These are phyloP conservation scores for Amyelois transitella DNA, from an alignment of 1,140 invertebrate genomes.

Conservation along the genomic window DNA sequence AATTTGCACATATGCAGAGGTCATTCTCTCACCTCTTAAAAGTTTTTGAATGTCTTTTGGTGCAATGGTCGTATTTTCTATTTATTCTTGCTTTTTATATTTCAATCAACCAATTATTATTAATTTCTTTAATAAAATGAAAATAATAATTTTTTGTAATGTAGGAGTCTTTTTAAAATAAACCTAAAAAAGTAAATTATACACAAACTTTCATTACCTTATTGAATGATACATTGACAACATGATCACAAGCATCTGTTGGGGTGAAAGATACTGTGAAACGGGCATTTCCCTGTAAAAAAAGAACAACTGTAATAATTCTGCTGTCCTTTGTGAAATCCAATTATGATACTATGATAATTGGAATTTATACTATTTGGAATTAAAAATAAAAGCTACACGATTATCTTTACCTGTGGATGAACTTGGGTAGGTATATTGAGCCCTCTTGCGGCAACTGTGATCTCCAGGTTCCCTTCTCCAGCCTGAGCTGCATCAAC, in stretches of 20 bases:
- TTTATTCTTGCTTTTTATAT: too few relatives aligned
- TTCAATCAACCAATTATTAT: too few relatives aligned
- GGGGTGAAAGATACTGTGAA: constrained; percentile 98
- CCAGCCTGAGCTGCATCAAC: constrained; percentile 97
- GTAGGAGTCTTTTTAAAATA: too few relatives aligned
- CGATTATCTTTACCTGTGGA: constrained; percentile 83
- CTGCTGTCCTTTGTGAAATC: too few relatives aligned
- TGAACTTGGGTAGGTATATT: constrained; percentile 99
- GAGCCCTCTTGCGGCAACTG: constrained; percentile 93
- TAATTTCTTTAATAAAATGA: too few relatives aligned
- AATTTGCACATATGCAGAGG: too few relatives aligned
- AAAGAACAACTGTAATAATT: constrained; percentile 7
- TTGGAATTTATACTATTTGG: too few relatives aligned
- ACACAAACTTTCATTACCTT: constrained; percentile 75
- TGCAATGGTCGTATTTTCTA: too few relatives aligned
- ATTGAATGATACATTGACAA: constrained; percentile 98
- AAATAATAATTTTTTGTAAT: too few relatives aligned
- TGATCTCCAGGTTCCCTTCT: constrained; percentile 98
- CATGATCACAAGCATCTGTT: constrained; percentile 93
- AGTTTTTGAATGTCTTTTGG: too few relatives aligned
- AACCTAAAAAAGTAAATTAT: background rate
- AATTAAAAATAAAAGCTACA: background rate
- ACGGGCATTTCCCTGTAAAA: constrained; percentile 77
- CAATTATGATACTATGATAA: too few relatives aligned
- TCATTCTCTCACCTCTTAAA: too few relatives aligned